These are phyloP conservation scores for Drosophila diplacantha DNA, from an alignment of 2,888 invertebrate species.

Conservation along the genomic window DNA sequence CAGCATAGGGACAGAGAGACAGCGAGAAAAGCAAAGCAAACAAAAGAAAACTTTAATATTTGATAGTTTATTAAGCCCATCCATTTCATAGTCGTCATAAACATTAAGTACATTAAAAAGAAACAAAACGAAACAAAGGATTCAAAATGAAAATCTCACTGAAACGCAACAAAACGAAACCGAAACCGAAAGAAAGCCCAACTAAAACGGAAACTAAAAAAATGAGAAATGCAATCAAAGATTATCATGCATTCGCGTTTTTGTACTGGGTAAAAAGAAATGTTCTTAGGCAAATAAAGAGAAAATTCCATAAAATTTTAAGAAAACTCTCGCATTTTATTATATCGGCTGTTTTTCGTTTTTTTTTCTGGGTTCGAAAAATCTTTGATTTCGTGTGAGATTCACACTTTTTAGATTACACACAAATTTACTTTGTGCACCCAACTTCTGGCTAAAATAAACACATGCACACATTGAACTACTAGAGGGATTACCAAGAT, in stretches of 20 bases:
- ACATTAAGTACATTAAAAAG: conserved; percentile 60
- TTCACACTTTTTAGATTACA: conserved; percentile 10
- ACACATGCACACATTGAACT: conserved; percentile 28
- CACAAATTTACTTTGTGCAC: conserved; percentile 31
- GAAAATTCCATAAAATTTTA: conserved; percentile 39
- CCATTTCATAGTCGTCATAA: conserved; percentile 70
- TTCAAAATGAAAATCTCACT: conserved; percentile 44
- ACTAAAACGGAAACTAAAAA: conserved; percentile 39
- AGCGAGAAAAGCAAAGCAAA: conserved; percentile 44
- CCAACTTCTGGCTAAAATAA: conserved; percentile 26
- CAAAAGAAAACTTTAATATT: conserved; percentile 57
- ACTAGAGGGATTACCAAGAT: conserved; percentile 20
- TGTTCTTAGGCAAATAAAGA: conserved; percentile 36
- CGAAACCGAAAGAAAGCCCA: conserved; percentile 36
- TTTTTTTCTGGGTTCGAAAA: background rate
- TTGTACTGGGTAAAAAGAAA: conserved; percentile 47
- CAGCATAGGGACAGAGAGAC: conserved; percentile 36
- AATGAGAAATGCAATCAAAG: conserved; percentile 53
- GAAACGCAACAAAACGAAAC: conserved; percentile 35
- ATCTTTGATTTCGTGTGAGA: conserved; percentile 12
- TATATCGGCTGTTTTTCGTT: conserved; percentile 4
- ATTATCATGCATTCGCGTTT: conserved; percentile 36
- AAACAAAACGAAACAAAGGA: conserved; percentile 31
- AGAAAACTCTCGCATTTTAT: conserved; percentile 35
- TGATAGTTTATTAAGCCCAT: conserved; percentile 72